Evolutionary conservation across 2,797 vertebrate species (phyloP), one percentile per base, ranked within the genome.

Genomic region (Selene dorsalis): DNA sequence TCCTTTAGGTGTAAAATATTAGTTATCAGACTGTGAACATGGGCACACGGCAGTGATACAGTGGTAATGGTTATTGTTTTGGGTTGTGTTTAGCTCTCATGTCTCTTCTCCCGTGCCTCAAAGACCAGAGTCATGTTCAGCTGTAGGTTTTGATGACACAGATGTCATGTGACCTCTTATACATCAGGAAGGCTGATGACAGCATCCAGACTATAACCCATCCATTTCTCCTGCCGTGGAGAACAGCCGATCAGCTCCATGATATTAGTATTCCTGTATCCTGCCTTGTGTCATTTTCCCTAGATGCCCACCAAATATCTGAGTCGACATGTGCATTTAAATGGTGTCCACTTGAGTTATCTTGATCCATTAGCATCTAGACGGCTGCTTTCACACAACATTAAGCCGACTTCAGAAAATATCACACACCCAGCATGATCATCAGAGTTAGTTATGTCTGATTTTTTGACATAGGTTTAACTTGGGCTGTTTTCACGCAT

Each of bases 341-440:
- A 88, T 71, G 71, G 69, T 86, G 81, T 87, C 88, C 87, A 86
- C 88, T 87, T 59, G 64, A 84, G 83, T 90, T 91, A 83, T 84
- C 79, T 53, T 82, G 81, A 89, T 50, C 83, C 80, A 87, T 86
- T 87, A 84, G 50, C 60, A 69, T 75, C 55, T 64, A 61, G 77
- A 73, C 38, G 63, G 55, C 83, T 2, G n/a, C 73, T 88, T 89
- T 90, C 77, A 88, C 88, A 79, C 77, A 79, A 76, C 86, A 88
- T 91, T 87, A 89, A 67, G 77, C 63, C 72, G 71, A 63, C 82
- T 59, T 73, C 45, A 77, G 74, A 83, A 76, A 79, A 72, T 58
- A 77, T 68, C 56, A 80, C 75, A 73, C 73, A 43, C 55, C 20
- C 58, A 28, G 73, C 39, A 30, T 39, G 47, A 85, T 82, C 71